Conservation (phyloP, 1,140 invertebrate species). For the Leptoteleia sp. region DNA sequence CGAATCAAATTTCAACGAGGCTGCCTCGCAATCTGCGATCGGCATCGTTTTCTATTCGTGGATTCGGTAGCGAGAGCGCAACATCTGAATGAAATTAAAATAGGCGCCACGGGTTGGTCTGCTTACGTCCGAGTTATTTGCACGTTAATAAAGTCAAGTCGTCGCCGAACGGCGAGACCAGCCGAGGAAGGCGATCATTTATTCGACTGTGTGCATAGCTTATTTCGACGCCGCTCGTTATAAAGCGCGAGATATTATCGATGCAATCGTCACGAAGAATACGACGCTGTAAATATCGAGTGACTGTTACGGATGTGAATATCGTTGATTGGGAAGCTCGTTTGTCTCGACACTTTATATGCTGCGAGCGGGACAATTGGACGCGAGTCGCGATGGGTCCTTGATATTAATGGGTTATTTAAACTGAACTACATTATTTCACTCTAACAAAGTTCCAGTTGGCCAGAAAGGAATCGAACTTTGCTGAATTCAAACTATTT, state of each 20-base stretch:
- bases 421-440: constrained; percentile 1
- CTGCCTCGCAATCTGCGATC: constrained; percentile 60
- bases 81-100: constrained; percentile 53
- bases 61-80: constrained; percentile 48
- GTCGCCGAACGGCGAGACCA: constrained; percentile 37
- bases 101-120: constrained; percentile 58
- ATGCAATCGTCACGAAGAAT: constrained; percentile 50
- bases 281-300: constrained; percentile 53
- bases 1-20: constrained; percentile 62
- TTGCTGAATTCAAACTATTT: too few species aligned
- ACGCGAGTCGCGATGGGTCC: constrained; percentile 2
- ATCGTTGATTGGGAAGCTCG: constrained; percentile 56
- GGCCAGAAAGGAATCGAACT: too few species aligned
- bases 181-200: constrained; percentile 53
- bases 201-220: constrained; percentile 22
- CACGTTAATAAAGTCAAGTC: constrained; percentile 62
- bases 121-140: constrained; percentile 45
- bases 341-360: constrained; percentile 47
- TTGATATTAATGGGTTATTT: not conserved
- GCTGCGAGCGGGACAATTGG: constrained; percentile 6
- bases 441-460: constrained; percentile 2
- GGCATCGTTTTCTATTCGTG: constrained; percentile 60
- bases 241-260: constrained; percentile 57
- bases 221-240: constrained; percentile 54
- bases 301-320: constrained; percentile 24